Base-by-base conservation (phyloP, 2,888 invertebrate genomes). In the Nomada goodeniana region DNA sequence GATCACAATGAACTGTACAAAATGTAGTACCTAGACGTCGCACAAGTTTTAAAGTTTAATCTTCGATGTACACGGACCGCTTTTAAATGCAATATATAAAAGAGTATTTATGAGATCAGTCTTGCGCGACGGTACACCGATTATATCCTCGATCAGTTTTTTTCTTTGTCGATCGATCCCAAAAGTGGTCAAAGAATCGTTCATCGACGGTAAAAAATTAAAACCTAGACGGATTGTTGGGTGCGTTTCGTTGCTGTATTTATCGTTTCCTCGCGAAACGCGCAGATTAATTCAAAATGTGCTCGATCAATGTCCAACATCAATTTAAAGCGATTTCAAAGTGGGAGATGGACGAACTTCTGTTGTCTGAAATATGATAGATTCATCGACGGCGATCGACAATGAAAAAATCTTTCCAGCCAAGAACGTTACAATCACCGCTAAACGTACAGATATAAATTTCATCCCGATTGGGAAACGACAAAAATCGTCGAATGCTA, bases 91-190 rank as follows among this genome's bases (percentile, higher is more conserved):
- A 11, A 65, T 44, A n/a, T 23, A 71, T 59, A 36, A 36, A 78
- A 72, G 36, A 50, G 23, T 76, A 55, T 71, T 64, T 53, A 68
- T 50, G 80, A 84, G 64, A 77, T 84, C 84, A 84, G 84, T 84
- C 84, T 83, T 83, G 55, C 55, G 20, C 10, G 67, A 52, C 52
- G n/a, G n/a, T 44, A 47, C 20, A 53, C 70, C 20, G 60, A 68
- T 74, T 69, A 57, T 10, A 47, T 47, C 9, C 70, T 20, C 15
- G 26, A 57, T 59, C 67, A 36, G 44, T 20, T 61, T 0, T 5
- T 36, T 18, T 18, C n/a, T n/a, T 53, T 23, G 36, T 44, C 20
- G 44, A 70, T 64, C 20, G 59, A 59, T 59, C 50, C 23, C 4
- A 36, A 9, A 10, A 1, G 18, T 11, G 47, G 29, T 1, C 1